Evolutionary conservation across 2,888 invertebrate genomes (phyloP), one percentile per base, ranked within the genome.

Genomic region (Seira ritae): DNA sequence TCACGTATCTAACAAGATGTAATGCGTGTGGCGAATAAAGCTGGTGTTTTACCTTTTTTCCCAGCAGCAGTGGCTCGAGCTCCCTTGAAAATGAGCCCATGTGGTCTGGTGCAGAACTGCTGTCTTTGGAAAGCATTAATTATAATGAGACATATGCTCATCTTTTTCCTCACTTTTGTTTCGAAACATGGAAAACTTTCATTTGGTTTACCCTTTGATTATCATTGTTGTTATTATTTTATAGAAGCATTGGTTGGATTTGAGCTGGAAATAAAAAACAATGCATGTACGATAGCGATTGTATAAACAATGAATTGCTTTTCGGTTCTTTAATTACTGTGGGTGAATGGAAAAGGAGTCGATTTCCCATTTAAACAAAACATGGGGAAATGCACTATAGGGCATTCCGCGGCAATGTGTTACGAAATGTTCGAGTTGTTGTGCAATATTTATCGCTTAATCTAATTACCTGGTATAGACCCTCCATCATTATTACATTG

Each of bases 141-240:
- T 84, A 84, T 81, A 81, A 80, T 78, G 73, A 81, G 84, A 75
- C 84, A 84, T 81, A 84, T 81, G 84, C 70, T 84, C 83, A 78
- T 77, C 72, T 73, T 71, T 42, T 50, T 65, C 72, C 69, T 62
- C 69, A 66, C 37, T 74, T 67, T 37, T 8, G 20, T 71, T 71
- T 71, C 69, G 23, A 12, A 42, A 42, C 12, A 42, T 42, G 42
- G n/a, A n/a, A n/a, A n/a, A n/a, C n/a, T n/a, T n/a, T n/a, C n/a
- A n/a, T n/a, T n/a, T 42, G 12, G 6, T 42, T 42, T 42, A 42
- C 12, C 12, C 42, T 42, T 8, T 69, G 24, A 76, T 76, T 76
- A 68, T 23, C 19, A 65, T 65, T 20, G 42, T 19, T 46, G 37
- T 74, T 42, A 12, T 42, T 42, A 65, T 42, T 62, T 73, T 65